These are phyloP conservation scores for Eupleurogrammus muticus DNA, from an alignment of 2,797 vertebrate genomes.

Conservation along the genomic window DNA sequence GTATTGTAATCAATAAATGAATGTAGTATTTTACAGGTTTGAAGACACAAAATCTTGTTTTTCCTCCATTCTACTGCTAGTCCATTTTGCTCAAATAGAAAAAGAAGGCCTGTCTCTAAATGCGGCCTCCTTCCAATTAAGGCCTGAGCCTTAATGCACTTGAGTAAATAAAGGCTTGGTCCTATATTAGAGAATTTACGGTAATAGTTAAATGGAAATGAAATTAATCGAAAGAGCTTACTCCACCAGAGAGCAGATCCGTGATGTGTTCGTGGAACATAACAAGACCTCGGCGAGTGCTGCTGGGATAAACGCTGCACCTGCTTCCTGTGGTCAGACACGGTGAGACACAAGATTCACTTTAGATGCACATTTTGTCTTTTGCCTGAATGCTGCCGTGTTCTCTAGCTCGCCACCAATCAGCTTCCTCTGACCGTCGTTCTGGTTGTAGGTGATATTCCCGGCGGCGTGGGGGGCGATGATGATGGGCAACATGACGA, in stretches of 20 bases:
- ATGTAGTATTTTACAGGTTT: too few species aligned
- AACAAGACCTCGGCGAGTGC: slow-evolving; percentile 84
- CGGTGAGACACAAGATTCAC: background rate
- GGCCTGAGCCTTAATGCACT: too few species aligned
- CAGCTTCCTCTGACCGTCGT: slow-evolving; percentile 64
- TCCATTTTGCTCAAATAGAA: too few species aligned
- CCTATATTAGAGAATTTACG: too few species aligned
- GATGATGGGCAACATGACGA: slow-evolving; percentile 89
- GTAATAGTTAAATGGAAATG: too few species aligned
- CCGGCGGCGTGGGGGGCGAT: slow-evolving; percentile 77
- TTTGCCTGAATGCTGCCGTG: background rate
- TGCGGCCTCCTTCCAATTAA: too few species aligned
- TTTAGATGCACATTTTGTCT: background rate
- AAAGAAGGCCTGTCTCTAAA: too few species aligned
- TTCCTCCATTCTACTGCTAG: too few species aligned
- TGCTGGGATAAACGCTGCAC: slow-evolving; percentile 84
- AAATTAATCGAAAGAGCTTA: slow-evolving; percentile 73
- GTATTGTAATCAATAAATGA: too few species aligned
- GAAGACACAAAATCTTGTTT: too few species aligned
- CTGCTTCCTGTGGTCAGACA: slow-evolving; percentile 72
- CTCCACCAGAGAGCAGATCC: slow-evolving; percentile 94
- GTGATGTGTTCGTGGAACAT: slow-evolving; percentile 91
- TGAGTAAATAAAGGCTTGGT: too few species aligned
- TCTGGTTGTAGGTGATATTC: slow-evolving; percentile 80
- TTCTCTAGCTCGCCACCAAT: background rate